Evolutionary conservation across 2,113 vertebrate species (phyloP).

Genomic region (Reinhardtius hippoglossoides): DNA sequence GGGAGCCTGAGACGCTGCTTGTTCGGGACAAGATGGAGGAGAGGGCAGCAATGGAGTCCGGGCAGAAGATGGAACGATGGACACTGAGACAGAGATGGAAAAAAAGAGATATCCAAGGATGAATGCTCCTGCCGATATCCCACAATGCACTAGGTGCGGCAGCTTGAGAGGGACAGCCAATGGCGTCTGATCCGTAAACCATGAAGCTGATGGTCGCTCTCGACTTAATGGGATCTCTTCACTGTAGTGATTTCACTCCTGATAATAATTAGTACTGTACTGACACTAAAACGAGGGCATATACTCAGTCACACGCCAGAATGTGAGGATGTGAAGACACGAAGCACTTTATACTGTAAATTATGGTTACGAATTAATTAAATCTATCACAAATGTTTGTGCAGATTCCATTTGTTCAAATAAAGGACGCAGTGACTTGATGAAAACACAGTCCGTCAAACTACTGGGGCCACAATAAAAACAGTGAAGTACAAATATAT

Average conservation of each 20-base stretch:
- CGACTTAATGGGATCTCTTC: not conserved
- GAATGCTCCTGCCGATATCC: constrained; percentile 27
- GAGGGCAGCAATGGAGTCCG: not conserved
- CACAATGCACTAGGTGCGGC: constrained; percentile 50
- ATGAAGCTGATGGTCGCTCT: not conserved
- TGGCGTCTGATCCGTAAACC: constrained; percentile 20
- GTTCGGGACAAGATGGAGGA: not conserved
- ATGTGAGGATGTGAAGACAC: not conserved
- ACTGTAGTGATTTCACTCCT: not conserved
- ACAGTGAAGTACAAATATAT: no score
- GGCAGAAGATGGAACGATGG: constrained; percentile 1
- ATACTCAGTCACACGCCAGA: not conserved
- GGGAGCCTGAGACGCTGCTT: not conserved
- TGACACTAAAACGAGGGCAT: not conserved
- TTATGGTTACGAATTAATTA: not conserved
- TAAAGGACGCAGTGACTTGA: not conserved
- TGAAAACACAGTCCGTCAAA: no score
- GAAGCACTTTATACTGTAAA: not conserved
- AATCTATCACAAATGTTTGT: not conserved
- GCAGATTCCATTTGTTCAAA: not conserved
- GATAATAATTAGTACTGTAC: not conserved
- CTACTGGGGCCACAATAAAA: no score
- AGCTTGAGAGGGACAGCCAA: constrained; percentile 32
- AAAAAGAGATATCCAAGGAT: not conserved
- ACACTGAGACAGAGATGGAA: not conserved